A percentile compares a stretch with the other conserved stretches of the same genome.
Evolutionary conservation across 2,113 vertebrate species (phyloP).

Genomic region (Ophthalmolycus amberensis): DNA sequence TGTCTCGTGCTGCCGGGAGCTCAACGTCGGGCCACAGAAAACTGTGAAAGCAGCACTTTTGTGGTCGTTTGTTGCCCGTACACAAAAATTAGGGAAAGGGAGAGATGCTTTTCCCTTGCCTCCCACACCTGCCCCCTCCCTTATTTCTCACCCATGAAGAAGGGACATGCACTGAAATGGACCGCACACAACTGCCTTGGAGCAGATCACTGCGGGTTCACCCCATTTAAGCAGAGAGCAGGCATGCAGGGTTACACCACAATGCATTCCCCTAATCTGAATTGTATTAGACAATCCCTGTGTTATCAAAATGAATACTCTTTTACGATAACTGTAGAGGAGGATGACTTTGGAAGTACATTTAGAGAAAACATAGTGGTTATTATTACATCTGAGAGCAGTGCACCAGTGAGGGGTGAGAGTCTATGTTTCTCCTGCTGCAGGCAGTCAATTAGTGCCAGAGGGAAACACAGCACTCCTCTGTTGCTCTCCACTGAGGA

Average conservation of each 20-base stretch:
- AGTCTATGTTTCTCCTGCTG: slow-evolving; percentile 78
- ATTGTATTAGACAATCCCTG: slow-evolving; percentile 50
- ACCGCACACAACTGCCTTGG: slow-evolving; percentile 74
- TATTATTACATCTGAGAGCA: slow-evolving; percentile 80
- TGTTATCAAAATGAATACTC: slow-evolving; percentile 65
- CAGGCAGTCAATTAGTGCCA: slow-evolving; percentile 83
- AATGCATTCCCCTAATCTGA: slow-evolving; percentile 46
- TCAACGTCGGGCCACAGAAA: slow-evolving; percentile 78
- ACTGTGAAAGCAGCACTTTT: slow-evolving; percentile 88
- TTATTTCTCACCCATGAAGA: slow-evolving; percentile 69
- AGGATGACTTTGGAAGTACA: slow-evolving; percentile 62
- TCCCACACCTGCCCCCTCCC: slow-evolving; percentile 58
- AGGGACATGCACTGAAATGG: slow-evolving; percentile 67
- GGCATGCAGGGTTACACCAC: slow-evolving; percentile 6
- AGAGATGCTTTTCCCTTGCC: slow-evolving; percentile 65
- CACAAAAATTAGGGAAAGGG: slow-evolving; percentile 78
- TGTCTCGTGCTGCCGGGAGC: slow-evolving; percentile 79
- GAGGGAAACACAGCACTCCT: slow-evolving; percentile 78
- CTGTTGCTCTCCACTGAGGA: slow-evolving; percentile 78
- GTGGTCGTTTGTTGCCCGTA: slow-evolving; percentile 82
- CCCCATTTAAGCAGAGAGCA: slow-evolving; percentile 44
- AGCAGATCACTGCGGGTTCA: slow-evolving; percentile 36
- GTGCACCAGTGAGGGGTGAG: slow-evolving; percentile 60
- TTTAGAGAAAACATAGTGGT: slow-evolving; percentile 66
- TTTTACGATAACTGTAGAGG: slow-evolving; percentile 41